Evolutionary conservation across 2,113 vertebrate species (phyloP), one percentile per base, ranked within the genome.

Genomic region (Proterorhinus semilunaris): DNA sequence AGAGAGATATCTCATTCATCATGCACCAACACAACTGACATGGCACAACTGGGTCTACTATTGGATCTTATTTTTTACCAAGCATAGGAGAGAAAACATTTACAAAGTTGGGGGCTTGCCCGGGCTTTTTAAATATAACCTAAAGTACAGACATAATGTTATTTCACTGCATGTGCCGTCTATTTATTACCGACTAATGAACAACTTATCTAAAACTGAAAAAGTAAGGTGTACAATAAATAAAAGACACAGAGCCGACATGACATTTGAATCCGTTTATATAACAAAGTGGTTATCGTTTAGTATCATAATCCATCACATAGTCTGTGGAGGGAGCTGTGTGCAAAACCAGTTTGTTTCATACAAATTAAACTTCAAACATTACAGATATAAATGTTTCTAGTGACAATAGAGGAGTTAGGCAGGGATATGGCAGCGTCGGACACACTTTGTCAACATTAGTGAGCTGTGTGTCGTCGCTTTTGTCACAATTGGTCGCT

Each of bases 361-460:
- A 88, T 90, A 89, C 87, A 91, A 91, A 90, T 86, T 84, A 90
- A 89, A 71, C 17, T 80, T 83, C 88, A 90, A 83, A 90, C 84
- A 83, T 91, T 93, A 90, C 88, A 93, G 90, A 92, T 90, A 90
- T 91, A 91, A 93, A 92, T 82, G 87, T 83, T 85, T 88, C 85
- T 90, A 82, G 87, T 83, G 81, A 92, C 90, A 85, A 75, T 82
- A 84, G 69, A 55, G 84, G 86, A 80, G 83, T 87, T 68, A 82
- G 87, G 88, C 88, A 90, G 88, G 90, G 85, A 78, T 85, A 88
- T 70, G 82, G 78, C 82, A 82, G 78, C 79, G 58, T 69, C 72
- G 62, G 72, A 85, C 77, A 62, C 73, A 44, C 57, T 78, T 78
- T 67, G 74, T 80, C 81, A 83, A 87, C 78, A 86, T 63, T 74